Base-by-base conservation (phyloP, 1,140 invertebrate species). In the Lepidurus packardi region DNA sequence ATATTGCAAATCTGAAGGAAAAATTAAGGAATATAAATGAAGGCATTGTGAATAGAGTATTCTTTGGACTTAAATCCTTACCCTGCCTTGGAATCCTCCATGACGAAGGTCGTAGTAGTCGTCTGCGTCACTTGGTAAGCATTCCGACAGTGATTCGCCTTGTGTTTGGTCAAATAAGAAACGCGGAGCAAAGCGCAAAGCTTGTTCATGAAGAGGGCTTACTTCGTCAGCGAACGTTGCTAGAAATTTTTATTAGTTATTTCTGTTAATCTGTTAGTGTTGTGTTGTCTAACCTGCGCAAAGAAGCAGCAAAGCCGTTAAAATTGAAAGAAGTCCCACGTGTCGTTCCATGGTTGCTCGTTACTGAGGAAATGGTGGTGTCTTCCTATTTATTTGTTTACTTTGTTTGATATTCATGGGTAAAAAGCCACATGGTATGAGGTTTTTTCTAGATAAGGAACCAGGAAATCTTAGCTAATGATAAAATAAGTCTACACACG, bases 61-160 rank as follows among this genome's bases (percentile, higher is more conserved):
- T n/a, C 74, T 65, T n/a, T 47, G 9, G 43, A 4, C 3, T 11
- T n/a, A 11, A 76, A 78, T 16, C 13, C 7, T 7, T 76, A 77
- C 79, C 34, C 76, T 77, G 13, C 79, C 79, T 24, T 76, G 77
- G 73, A 80, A 80, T 13, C 79, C 79, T 11, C 73, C 73, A 78
- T 80, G 41, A 11, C 79, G 44, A 7, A 80, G 43, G 25, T 25
- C 13, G 43, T 74, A 80, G 53, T 80, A 80, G 47, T 80, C 79
- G 43, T 78, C 79, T 0, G 79, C 79, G 41, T 74, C 77, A 43
- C 79, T 47, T 1, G 79, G 79, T 13, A 80, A 74, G 41, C 79
- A 80, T 74, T 80, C 65, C 7, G 76, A 76, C 16, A 80, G 65
- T 9, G 75, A 43, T 34, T 73, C 73, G 24, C 79, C 79, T n/a